phyloP scores from a whole-genome alignment of 1,140 invertebrate genomes.

The Cyphomyrmex costatus region DNA sequence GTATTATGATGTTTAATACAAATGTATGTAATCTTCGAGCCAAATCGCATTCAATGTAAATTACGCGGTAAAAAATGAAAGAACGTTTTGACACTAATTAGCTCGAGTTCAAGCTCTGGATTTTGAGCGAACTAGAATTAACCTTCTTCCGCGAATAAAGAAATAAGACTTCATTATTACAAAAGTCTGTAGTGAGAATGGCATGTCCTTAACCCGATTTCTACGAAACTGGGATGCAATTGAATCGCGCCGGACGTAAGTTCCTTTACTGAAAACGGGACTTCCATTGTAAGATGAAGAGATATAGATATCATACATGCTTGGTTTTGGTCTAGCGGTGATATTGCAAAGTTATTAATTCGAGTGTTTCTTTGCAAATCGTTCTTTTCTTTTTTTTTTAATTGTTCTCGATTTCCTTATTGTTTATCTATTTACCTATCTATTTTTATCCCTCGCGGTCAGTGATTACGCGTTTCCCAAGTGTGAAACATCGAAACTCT shows the following conservation, averaged over 20 bases:
- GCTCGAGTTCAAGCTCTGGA: conserved; percentile 22
- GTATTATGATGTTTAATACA: conserved; percentile 2
- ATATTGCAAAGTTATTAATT: conserved; percentile 34
- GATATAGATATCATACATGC: neutral
- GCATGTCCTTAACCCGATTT: conserved; percentile 55
- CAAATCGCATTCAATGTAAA: neutral
- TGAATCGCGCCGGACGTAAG: conserved; percentile 41
- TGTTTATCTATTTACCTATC: neutral
- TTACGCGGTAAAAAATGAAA: neutral
- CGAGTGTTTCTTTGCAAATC: conserved; percentile 15
- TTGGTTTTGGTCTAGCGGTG: conserved; percentile 19
- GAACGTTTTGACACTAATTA: conserved; percentile 38
- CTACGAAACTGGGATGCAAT: conserved; percentile 34
- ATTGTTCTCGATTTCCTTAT: neutral
- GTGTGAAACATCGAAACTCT: conserved; percentile 55
- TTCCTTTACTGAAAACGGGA: conserved; percentile 48
- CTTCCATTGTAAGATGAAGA: conserved; percentile 9
- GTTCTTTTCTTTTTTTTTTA: neutral
- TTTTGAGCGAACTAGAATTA: conserved; percentile 38
- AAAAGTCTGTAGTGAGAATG: conserved; percentile 52
- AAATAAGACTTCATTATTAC: conserved; percentile 50
- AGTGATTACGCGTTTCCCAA: neutral
- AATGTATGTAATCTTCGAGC: neutral
- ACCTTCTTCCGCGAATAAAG: conserved; percentile 43
- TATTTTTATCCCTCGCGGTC: neutral